Conservation (phyloP, 2,888 invertebrate genomes). For the Scaptomyza tumidula region DNA sequence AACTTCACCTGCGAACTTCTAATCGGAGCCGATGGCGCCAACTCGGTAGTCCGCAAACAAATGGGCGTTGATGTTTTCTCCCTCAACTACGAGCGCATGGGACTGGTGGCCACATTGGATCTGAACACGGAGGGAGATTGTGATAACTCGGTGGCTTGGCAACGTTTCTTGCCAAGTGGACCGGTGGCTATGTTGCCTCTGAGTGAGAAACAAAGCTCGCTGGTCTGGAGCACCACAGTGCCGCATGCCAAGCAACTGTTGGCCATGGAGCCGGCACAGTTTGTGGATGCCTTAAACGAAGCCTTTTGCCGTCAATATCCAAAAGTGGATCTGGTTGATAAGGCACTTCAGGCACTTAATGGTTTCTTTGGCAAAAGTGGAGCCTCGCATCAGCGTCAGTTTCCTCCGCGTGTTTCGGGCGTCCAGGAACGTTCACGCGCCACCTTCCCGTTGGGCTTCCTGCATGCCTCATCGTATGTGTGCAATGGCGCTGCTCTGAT, state of each 20-base stretch:
- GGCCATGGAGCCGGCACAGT: conserved; percentile 89
- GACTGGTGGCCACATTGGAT: conserved; percentile 95
- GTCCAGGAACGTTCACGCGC: conserved; percentile 87
- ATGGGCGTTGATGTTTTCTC: conserved; percentile 92
- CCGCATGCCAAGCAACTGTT: conserved; percentile 91
- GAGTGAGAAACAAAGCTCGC: conserved; percentile 90
- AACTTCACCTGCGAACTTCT: conserved; percentile 88
- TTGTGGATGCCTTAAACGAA: conserved; percentile 94
- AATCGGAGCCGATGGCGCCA: conserved; percentile 97
- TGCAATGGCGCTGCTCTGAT: conserved; percentile 92
- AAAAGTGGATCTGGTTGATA: conserved; percentile 78
- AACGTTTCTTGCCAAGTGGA: conserved; percentile 95
- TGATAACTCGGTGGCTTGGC: conserved; percentile 96
- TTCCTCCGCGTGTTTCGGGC: conserved; percentile 80
- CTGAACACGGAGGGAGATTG: conserved; percentile 88
- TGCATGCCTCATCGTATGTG: conserved; percentile 94
- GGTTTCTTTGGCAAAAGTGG: conserved; percentile 80
- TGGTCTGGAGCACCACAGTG: conserved; percentile 96
- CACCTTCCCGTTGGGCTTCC: conserved; percentile 95
- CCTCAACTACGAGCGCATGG: conserved; percentile 95
- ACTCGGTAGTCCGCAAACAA: conserved; percentile 92
- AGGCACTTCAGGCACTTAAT: conserved; percentile 85
- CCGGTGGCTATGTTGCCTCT: conserved; percentile 97
- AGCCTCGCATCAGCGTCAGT: conserved; percentile 81
- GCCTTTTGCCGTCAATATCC: conserved; percentile 87